Conservation (phyloP, 1,140 invertebrate genomes). For the Ridgeia piscesae region DNA sequence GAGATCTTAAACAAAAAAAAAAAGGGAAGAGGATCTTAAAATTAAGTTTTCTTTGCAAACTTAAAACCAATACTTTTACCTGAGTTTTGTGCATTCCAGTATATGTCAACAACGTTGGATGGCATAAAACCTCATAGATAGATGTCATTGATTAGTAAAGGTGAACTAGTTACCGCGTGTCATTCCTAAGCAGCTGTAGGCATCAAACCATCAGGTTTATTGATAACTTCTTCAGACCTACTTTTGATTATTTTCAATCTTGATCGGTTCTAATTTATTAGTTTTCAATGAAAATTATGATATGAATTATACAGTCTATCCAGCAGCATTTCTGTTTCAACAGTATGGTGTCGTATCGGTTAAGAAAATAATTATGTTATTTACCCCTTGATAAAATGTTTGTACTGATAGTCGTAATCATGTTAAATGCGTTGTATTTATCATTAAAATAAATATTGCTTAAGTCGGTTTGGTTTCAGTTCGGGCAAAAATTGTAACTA, state of each 20-base stretch:
- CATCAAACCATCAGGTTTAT: neutral
- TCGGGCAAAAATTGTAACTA: too few species aligned
- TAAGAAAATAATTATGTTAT: too few species aligned
- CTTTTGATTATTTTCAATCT: neutral
- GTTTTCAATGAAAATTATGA: too few species aligned
- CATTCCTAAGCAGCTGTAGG: neutral
- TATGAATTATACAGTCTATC: too few species aligned
- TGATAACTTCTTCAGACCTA: neutral
- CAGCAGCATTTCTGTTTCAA: too few species aligned
- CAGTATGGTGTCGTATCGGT: too few species aligned
- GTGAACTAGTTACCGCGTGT: neutral
- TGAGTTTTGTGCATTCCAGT: neutral
- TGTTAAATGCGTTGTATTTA: too few species aligned
- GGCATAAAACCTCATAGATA: neutral
- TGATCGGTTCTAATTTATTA: neutral
- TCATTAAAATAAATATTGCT: too few species aligned
- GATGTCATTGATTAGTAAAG: neutral
- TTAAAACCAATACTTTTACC: neutral
- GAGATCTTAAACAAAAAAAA: neutral
- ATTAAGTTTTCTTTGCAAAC: neutral
- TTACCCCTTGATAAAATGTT: too few species aligned
- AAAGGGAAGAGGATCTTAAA: neutral
- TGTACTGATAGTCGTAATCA: too few species aligned
- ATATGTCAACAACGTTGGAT: neutral
- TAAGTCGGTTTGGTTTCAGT: too few species aligned